Percentiles rank a stretch among this genome's conserved stretches.
Evolutionary conservation across 1,140 invertebrate species (phyloP).

Genomic region (Magallana gigas): DNA sequence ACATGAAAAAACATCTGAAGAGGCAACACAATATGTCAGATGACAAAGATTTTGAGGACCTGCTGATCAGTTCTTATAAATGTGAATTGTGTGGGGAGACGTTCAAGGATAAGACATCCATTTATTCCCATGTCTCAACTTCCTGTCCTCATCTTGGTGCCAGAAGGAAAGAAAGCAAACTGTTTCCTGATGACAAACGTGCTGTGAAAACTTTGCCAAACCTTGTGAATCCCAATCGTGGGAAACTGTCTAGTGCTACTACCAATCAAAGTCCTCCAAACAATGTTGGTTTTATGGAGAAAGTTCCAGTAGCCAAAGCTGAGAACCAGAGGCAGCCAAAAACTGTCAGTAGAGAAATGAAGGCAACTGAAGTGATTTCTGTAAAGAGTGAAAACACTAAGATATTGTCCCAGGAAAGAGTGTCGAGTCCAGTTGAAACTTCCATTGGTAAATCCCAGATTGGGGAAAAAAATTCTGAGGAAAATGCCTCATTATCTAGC

Average conservation of each 20-base stretch:
- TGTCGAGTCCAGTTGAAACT: not conserved
- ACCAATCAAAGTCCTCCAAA: not conserved
- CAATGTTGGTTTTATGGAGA: not conserved
- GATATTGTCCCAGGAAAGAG: not conserved
- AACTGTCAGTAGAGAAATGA: no score
- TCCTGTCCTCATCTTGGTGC: conserved; percentile 13
- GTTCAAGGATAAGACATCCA: conserved; percentile 38
- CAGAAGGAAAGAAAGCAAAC: not conserved
- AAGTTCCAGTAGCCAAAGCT: not conserved
- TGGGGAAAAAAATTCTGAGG: not conserved
- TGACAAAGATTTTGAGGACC: not conserved
- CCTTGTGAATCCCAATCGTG: not conserved
- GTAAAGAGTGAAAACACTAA: not conserved
- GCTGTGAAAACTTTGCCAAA: not conserved
- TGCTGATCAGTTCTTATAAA: conserved; percentile 17
- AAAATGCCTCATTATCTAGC: not conserved
- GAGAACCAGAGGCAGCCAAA: not conserved
- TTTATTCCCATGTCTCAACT: conserved; percentile 43
- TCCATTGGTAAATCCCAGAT: not conserved
- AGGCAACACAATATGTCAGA: not conserved
- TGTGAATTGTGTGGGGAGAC: conserved; percentile 49
- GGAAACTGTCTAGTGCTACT: not conserved
- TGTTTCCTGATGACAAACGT: not conserved
- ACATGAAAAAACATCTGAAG: conserved; percentile 31
- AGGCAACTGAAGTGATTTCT: not conserved